Base-by-base conservation (phyloP, 2,113 vertebrate species). In the Psophia crepitans region DNA sequence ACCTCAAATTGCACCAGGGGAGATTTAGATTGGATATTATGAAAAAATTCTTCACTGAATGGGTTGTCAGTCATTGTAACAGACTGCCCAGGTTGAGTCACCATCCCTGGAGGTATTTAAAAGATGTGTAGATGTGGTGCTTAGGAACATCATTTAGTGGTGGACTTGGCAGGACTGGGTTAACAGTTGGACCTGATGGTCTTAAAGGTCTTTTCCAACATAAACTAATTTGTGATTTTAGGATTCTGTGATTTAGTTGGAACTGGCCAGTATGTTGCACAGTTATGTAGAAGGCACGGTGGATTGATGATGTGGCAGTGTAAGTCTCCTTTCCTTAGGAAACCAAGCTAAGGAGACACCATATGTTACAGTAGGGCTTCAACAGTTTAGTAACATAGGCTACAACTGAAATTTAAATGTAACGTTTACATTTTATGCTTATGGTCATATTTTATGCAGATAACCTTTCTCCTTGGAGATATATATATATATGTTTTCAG, bases 241-340 rank as follows among this genome's bases (percentile, higher is more conserved):
- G 43, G 43, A 43, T 51, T 26, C 49, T 68, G 35, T 33, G 11
- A 2, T 79, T 87, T 63, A 28, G 17, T 75, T 88, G 65, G 51
- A 79, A 37, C 18, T 32, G 60, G 51, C 30, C 27, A 18, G 0
- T 60, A 46, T 20, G 28, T 77, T 66, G 23, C 33, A 48, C 7
- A 28, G 35, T 78, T 23, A 32, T 24, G n/a, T 64, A 33, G 69
- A 58, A 63, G 75, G 20, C 14, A 3, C 30, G 15, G 14, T 30
- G 73, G 30, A 21, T 64, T 60, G 43, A 20, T 48, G 24, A 70
- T 51, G 10, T 0, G 0, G 60, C 48, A 69, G 24, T 5, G 0
- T 27, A 80, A 35, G 21, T 77, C 21, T 12, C 22, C 27, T 65
- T 76, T 80, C 56, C 33, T 63, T 81, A 78, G 87, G 84, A 71